Evolutionary conservation across 2,113 vertebrate genomes (phyloP).

Genomic region (Zosterops hypoxanthus): DNA sequence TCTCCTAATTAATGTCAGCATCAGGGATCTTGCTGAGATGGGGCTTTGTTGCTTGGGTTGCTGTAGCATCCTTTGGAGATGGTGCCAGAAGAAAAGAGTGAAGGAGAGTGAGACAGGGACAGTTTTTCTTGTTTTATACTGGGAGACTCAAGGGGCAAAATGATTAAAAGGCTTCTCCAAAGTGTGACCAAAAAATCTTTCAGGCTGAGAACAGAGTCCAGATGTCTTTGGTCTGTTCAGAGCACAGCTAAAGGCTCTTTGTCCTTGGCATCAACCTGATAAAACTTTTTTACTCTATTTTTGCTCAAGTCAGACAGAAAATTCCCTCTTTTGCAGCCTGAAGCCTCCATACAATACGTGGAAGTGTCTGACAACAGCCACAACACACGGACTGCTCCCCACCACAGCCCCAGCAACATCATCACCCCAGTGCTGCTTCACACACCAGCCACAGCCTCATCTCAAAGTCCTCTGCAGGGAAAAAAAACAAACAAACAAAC

Average conservation of each 20-base stretch:
- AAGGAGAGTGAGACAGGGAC: not conserved
- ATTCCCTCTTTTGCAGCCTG: not conserved
- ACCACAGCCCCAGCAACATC: not conserved
- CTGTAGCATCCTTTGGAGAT: not conserved
- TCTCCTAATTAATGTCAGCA: not conserved
- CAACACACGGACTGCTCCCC: not conserved
- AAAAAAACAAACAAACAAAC: not conserved
- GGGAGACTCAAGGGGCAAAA: not conserved
- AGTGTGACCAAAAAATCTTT: not conserved
- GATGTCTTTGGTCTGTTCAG: not conserved
- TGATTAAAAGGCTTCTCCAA: not conserved
- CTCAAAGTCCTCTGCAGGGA: not conserved
- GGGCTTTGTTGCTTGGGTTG: not conserved
- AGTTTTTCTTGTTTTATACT: not conserved
- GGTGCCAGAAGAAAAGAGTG: not conserved
- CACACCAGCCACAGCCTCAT: not conserved
- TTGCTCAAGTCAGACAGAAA: constrained; percentile 22
- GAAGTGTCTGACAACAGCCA: not conserved
- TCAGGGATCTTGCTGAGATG: not conserved
- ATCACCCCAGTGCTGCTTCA: not conserved
- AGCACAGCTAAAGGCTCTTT: not conserved
- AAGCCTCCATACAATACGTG: not conserved
- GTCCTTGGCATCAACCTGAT: not conserved
- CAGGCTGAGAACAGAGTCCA: not conserved
- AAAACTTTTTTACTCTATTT: not conserved